Evolutionary conservation across 2,888 invertebrate genomes (phyloP).

Genomic region (Coremacera marginata): DNA sequence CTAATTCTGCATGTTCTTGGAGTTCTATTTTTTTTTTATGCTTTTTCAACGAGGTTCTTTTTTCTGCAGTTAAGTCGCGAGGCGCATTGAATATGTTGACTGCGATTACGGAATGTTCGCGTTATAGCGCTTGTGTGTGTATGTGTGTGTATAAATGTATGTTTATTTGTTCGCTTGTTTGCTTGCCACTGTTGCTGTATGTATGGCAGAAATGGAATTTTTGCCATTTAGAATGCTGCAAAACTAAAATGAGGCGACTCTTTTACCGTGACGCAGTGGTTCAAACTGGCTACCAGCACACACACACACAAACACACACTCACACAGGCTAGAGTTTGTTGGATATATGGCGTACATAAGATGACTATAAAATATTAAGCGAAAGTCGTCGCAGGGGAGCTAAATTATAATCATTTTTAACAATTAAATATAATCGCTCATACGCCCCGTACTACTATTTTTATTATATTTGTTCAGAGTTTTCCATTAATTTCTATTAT

Average conservation of each 20-base stretch:
- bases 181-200: slow-evolving; percentile 1
- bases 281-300: background rate
- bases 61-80: background rate
- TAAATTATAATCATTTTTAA: background rate
- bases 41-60: background rate
- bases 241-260: background rate
- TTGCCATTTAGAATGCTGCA: background rate
- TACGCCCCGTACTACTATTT: background rate
- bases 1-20: background rate
- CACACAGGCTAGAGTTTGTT: background rate
- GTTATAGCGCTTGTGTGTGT: background rate
- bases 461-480: background rate
- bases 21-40: background rate
- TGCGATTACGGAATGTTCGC: slow-evolving; percentile 9
- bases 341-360: background rate
- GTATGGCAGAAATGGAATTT: background rate
- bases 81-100: slow-evolving; percentile 6
- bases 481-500: too few relatives aligned
- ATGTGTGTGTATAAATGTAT: slow-evolving; percentile 26
- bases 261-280: slow-evolving; percentile 10
- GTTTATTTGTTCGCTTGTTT: slow-evolving; percentile 17
- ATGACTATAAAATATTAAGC: background rate
- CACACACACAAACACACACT: background rate
- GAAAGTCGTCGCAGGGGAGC: background rate
- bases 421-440: background rate